phyloP scores from a whole-genome alignment of 2,113 vertebrate genomes.

The Romanogobio albipinnatus region DNA sequence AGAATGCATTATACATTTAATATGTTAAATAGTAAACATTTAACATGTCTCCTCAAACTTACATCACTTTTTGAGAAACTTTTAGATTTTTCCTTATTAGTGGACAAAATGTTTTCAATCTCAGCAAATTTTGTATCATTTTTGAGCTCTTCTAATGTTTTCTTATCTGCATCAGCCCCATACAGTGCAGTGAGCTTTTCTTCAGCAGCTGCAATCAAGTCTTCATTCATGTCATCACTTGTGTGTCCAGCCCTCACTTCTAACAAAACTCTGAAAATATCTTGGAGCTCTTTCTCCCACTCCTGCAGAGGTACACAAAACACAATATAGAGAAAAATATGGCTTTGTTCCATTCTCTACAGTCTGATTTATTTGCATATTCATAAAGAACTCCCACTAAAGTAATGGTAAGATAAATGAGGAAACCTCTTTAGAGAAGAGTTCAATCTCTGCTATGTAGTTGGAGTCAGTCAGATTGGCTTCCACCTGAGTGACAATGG shows the following conservation, averaged over 20 bases:
- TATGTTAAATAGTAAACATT: neutral
- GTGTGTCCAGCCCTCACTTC: too few species aligned
- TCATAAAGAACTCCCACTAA: neutral
- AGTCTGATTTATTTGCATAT: neutral
- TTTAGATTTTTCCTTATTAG: too few species aligned
- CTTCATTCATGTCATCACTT: neutral
- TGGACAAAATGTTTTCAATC: neutral
- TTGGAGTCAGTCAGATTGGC: constrained; percentile 27
- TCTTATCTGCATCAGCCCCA: constrained; percentile 7
- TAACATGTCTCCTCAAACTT: constrained; percentile 6
- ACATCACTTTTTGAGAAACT: neutral
- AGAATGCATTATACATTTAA: neutral
- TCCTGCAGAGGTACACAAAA: neutral
- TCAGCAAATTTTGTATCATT: neutral
- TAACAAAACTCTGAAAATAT: neutral
- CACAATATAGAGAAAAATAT: neutral
- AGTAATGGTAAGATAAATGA: neutral
- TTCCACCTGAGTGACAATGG: constrained; percentile 67
- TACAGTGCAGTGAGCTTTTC: constrained; percentile 39
- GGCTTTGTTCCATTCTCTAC: neutral
- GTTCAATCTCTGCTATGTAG: constrained; percentile 65
- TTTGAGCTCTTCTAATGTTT: constrained; percentile 1
- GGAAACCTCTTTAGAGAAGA: constrained; percentile 63
- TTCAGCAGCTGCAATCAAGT: neutral
- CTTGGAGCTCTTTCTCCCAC: neutral